Evolutionary conservation across 2,888 invertebrate species (phyloP).

Genomic region (Leucozona laternaria): DNA sequence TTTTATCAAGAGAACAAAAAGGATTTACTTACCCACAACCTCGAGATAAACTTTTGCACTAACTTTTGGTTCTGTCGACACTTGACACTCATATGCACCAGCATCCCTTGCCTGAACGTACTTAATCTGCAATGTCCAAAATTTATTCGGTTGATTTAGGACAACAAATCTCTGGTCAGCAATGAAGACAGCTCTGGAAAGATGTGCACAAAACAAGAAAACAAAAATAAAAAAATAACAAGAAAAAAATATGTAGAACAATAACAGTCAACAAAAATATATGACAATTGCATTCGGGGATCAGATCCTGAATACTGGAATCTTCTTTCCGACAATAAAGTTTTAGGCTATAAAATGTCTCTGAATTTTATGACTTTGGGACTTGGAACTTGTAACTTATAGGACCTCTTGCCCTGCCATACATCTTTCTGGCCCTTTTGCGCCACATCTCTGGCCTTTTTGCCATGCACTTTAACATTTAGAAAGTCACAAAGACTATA

Average conservation of each 20-base stretch:
- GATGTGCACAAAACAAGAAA: slow-evolving; percentile 19
- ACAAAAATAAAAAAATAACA: slow-evolving; percentile 8
- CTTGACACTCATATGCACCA: slow-evolving; percentile 97
- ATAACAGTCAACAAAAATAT: slow-evolving; percentile 61
- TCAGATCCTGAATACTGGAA: slow-evolving; percentile 32
- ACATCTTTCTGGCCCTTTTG: slow-evolving; percentile 19
- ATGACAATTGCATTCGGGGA: slow-evolving; percentile 67
- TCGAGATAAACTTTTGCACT: slow-evolving; percentile 96
- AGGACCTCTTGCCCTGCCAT: slow-evolving; percentile 43
- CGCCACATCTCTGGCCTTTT: slow-evolving; percentile 40
- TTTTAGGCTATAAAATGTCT: slow-evolving; percentile 66
- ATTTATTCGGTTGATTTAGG: slow-evolving; percentile 85
- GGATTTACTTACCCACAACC: slow-evolving; percentile 91
- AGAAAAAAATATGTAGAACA: slow-evolving; percentile 32
- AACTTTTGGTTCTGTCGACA: slow-evolving; percentile 97
- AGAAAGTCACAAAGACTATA: background rate
- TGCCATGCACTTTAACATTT: slow-evolving; percentile 65
- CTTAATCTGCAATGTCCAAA: slow-evolving; percentile 95
- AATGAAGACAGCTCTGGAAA: slow-evolving; percentile 90
- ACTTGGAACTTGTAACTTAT: slow-evolving; percentile 57
- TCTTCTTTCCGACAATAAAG: slow-evolving; percentile 41
- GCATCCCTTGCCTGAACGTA: slow-evolving; percentile 96
- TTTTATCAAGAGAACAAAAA: slow-evolving; percentile 13
- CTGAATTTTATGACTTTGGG: slow-evolving; percentile 69
- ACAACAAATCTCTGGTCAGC: slow-evolving; percentile 96